Evolutionary conservation across 2,888 invertebrate genomes (phyloP), one percentile per base, ranked within the genome.

Genomic region (Noctua janthina): DNA sequence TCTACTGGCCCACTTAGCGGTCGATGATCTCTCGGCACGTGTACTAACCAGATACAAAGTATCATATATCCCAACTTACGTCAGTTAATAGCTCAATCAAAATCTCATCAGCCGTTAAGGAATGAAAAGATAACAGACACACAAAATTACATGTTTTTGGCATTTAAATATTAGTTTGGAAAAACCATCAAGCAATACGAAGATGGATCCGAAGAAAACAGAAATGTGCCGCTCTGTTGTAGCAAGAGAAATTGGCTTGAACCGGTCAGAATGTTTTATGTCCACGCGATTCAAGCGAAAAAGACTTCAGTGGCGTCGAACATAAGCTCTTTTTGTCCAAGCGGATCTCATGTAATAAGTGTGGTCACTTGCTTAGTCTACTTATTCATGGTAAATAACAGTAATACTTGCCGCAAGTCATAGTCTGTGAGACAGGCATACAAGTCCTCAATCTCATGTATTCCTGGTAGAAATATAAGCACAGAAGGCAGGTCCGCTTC

Each of bases 391-490:
- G 43, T 43, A n/a, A 68, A 15, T 15, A n/a, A 15, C 15, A 46
- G 46, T 20, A 15, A 72, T 59, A 78, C 88, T 82, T 90, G 95
- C 96, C 96, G 94, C 69, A 95, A 86, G 0, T 75, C 77, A 6
- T 64, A 10, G 86, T 96, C 93, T 35, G 90, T 93, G 59, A 97
- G 91, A 62, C 93, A 94, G 8, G 93, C 96, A 91, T 97, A 97
- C 90, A 98, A 95, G 77, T 98, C 97, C 92, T 98, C 98, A 80
- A 99, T 99, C 96, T 99, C 99, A 89, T 97, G 96, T 76, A 99
- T 97, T 70, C 99, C 99, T 0, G 99, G 99, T 86, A 99, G 94
- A 94, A 99, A 99, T 76, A 99, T 97, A 0, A 99, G 97, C 39
- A 99, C 98, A 4, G 99, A 98, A 0, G 98, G 92, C 82, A 96